These are phyloP conservation scores for Agrilus mali DNA, from an alignment of 2,888 invertebrate species.

Conservation along the genomic window DNA sequence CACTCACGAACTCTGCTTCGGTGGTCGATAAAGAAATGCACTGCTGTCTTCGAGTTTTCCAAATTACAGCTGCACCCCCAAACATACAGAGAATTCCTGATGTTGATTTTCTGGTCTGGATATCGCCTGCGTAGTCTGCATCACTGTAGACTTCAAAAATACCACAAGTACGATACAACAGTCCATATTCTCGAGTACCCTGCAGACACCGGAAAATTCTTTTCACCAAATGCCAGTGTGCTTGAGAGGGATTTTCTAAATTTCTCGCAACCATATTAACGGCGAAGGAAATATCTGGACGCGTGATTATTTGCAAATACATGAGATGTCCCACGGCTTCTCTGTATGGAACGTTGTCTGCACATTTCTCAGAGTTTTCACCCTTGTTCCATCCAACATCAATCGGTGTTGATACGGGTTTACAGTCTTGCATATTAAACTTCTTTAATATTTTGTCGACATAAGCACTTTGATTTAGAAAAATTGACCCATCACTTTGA, in stretches of 20 bases:
- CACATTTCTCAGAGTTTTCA: neutral
- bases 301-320: constrained; percentile 18
- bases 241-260: constrained; percentile 15
- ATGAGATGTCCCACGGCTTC: constrained; percentile 20
- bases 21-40: constrained; percentile 15
- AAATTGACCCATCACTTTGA: too few species aligned
- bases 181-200: constrained; percentile 1
- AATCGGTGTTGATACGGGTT: too few species aligned
- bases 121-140: constrained; percentile 25
- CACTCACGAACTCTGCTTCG: constrained; percentile 22
- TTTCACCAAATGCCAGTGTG: constrained; percentile 18
- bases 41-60: constrained; percentile 14
- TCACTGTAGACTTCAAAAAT: constrained; percentile 20
- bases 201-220: constrained; percentile 20
- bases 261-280: constrained; percentile 16
- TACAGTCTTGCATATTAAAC: too few species aligned
- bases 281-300: constrained; percentile 19
- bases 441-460: too few species aligned
- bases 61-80: constrained; percentile 18
- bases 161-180: constrained; percentile 10
- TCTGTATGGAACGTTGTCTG: constrained; percentile 10
- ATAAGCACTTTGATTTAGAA: too few species aligned
- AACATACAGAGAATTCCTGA: constrained; percentile 12
- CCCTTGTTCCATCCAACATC: too few species aligned
- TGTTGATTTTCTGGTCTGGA: constrained; percentile 10